Base-by-base conservation (phyloP, 2,888 invertebrate genomes). In the Rhaphigaster nebulosa region DNA sequence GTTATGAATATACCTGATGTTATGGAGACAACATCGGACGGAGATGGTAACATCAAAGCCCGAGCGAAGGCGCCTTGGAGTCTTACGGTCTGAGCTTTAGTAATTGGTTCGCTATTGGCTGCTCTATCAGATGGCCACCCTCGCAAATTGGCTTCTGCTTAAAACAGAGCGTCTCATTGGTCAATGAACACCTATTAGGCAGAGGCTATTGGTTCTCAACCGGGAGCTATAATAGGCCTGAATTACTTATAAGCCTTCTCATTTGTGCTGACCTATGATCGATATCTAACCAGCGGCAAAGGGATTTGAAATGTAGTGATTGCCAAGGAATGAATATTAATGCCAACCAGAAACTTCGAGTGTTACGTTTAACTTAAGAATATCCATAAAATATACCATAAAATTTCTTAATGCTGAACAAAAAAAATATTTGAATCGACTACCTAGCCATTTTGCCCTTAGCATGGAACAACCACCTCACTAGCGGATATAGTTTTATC, bases 101-200 rank as follows among this genome's bases (percentile, higher is more conserved):
- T 76, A 34, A 70, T 70, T 70, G 70, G 70, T 8, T 23, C 0
- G 38, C 34, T 34, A 76, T 76, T 38, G 34, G 70, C 34, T 20
- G 34, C 20, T 76, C 70, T 20, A 76, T 76, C 70, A 76, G 38
- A 34, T 76, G 23, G 34, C 34, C 29, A 0, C 34, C 38, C 20
- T 76, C 8, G 70, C 23, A 76, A 76, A 76, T 76, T 76, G 70
- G 20, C 38, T 76, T 76, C 34, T 76, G 70, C 38, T 76, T 65
- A 76, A 38, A 76, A 76, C 20, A 76, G 70, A 23, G 34, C 20
- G 5, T 76, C 70, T 76, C 70, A 76, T 76, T 76, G 34, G 18
- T 38, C 38, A 38, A 76, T 76, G 38, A 76, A 38, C 70, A 76
- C 20, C 70, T 4, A 76, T 38, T 76, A 38, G 34, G 34, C 23